Conservation (phyloP, 2,113 vertebrate species). For the Silurus asotus region DNA sequence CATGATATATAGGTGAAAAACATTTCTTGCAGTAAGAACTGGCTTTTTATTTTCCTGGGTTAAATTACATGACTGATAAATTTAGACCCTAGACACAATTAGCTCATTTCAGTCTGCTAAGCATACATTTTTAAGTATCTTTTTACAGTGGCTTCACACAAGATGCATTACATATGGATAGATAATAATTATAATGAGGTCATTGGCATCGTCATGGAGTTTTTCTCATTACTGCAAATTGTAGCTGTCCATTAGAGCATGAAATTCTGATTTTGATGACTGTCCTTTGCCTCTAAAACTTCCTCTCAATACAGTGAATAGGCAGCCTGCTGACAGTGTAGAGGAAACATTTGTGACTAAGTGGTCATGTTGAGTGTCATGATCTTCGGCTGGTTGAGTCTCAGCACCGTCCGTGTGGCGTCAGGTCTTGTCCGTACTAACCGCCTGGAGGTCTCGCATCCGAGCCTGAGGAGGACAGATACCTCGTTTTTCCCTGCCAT, state of each 20-base stretch:
- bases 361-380: slow-evolving; percentile 60
- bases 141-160: neutral
- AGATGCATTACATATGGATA: neutral
- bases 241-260: neutral
- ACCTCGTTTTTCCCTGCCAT: slow-evolving; percentile 58
- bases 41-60: neutral
- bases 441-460: slow-evolving; percentile 54
- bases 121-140: neutral
- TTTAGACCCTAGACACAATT: neutral
- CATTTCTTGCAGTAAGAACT: neutral
- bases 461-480: slow-evolving; percentile 45
- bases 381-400: slow-evolving; percentile 60
- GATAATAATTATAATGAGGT: neutral
- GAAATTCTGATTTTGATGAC: neutral
- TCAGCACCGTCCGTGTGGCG: slow-evolving; percentile 59
- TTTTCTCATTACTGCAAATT: neutral
- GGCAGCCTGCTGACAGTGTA: neutral
- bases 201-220: no score
- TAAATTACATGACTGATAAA: neutral
- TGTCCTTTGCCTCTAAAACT: neutral
- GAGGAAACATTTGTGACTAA: neutral
- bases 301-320: neutral
- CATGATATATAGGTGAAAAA: neutral
- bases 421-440: slow-evolving; percentile 61
- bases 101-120: neutral